phyloP scores from a whole-genome alignment of 2,113 vertebrate species.

The Arenaria interpres region DNA sequence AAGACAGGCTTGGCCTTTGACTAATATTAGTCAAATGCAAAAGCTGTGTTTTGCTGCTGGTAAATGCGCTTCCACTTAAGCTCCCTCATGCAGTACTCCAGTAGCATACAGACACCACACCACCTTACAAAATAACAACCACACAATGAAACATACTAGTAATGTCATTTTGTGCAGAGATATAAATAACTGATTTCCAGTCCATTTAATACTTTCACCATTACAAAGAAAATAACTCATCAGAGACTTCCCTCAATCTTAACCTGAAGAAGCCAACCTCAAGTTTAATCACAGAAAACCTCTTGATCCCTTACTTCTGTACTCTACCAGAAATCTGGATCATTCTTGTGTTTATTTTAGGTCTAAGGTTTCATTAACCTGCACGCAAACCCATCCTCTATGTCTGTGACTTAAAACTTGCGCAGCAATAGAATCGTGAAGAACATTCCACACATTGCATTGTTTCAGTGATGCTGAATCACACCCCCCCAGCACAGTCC shows the following conservation, averaged over 20 bases:
- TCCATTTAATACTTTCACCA: constrained; percentile 3
- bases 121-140: constrained; percentile 43
- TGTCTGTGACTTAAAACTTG: neutral
- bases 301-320: neutral
- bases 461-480: neutral
- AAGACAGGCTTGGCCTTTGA: neutral
- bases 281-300: neutral
- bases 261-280: neutral
- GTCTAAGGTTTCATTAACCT: neutral
- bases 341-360: neutral
- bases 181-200: constrained; percentile 59
- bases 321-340: neutral
- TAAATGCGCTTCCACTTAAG: constrained; percentile 32
- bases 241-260: constrained; percentile 18
- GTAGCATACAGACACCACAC: neutral
- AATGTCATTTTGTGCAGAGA: constrained; percentile 50
- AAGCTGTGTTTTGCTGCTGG: constrained; percentile 16
- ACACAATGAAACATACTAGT: constrained; percentile 25
- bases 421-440: neutral
- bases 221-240: constrained; percentile 41
- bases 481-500: neutral
- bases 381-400: neutral
- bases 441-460: neutral
- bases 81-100: constrained; percentile 38
- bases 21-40: neutral